A percentile compares a stretch with the other conserved stretches of the same genome.
Evolutionary conservation across 2,113 vertebrate genomes (phyloP).

Genomic region (Grantiella picta): DNA sequence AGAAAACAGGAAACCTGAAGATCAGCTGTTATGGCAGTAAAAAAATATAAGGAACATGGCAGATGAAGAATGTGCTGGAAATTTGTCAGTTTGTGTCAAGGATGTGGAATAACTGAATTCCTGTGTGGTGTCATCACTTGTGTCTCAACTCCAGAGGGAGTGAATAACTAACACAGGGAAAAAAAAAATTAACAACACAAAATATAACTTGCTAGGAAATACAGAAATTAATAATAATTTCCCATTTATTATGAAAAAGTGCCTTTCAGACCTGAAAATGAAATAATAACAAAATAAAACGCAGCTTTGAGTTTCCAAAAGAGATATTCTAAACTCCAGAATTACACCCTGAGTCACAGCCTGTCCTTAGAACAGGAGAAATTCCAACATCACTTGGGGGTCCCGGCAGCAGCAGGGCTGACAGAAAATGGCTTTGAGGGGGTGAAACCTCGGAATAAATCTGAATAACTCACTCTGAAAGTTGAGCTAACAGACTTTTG

Average conservation of each 20-base stretch:
- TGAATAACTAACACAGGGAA: background rate
- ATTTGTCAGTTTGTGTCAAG: background rate
- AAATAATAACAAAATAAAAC: background rate
- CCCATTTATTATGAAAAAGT: background rate
- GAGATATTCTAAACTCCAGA: background rate
- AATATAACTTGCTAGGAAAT: background rate
- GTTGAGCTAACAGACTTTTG: constrained; percentile 36
- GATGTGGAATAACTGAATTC: background rate
- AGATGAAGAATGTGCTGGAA: background rate
- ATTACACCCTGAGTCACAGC: no score
- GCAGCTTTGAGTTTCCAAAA: background rate
- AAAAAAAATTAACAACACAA: background rate
- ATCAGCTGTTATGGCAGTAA: background rate
- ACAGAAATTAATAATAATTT: background rate
- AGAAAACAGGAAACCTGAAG: background rate
- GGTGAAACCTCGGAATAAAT: background rate
- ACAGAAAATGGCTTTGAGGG: background rate
- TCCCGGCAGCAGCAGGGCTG: background rate
- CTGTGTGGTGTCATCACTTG: background rate
- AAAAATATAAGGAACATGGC: background rate
- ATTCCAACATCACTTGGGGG: background rate
- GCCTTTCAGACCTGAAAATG: background rate
- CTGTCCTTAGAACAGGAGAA: background rate
- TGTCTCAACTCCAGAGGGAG: background rate
- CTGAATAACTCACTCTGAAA: background rate